Conservation (phyloP, 1,140 invertebrate species). For the Physella acuta region DNA sequence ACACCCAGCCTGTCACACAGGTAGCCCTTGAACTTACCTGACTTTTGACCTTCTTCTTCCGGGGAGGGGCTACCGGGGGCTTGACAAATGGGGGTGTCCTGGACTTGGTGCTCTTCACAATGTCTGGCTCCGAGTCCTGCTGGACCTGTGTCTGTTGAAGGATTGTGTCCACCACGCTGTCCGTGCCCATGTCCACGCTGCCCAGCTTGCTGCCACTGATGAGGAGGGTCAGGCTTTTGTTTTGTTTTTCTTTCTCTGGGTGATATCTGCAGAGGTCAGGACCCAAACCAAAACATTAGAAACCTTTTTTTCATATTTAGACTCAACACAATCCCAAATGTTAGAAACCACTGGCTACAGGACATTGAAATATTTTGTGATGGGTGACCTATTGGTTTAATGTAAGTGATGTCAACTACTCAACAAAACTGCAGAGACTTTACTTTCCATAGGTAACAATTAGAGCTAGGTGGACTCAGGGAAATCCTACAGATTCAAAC, state of each 20-base stretch:
- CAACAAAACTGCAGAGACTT: too few species aligned
- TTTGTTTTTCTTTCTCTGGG: conserved; percentile 42
- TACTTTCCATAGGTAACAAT: too few species aligned
- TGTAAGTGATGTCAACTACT: too few species aligned
- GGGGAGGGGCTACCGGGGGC: conserved; percentile 76
- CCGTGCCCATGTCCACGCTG: conserved; percentile 23
- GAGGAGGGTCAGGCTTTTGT: conserved; percentile 32
- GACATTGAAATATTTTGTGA: too few species aligned
- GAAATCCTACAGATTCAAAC: too few species aligned
- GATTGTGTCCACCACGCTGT: conserved; percentile 40
- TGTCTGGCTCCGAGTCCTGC: conserved; percentile 74
- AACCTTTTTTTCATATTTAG: too few species aligned
- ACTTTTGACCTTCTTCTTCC: conserved; percentile 69
- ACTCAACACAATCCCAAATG: too few species aligned
- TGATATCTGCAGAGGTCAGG: conserved; percentile 24
- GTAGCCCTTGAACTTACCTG: conserved; percentile 10
- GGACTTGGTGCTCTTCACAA: conserved; percentile 88
- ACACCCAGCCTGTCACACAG: too few species aligned
- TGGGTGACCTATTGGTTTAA: too few species aligned
- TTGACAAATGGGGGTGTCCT: conserved; percentile 45
- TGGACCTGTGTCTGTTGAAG: conserved; percentile 36
- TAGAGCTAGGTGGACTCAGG: too few species aligned
- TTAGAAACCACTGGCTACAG: too few species aligned
- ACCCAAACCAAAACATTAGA: too few species aligned
- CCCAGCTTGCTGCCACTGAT: conserved; percentile 30